Base-by-base conservation (phyloP, 2,888 invertebrate species). In the Meliscaeva auricollis region DNA sequence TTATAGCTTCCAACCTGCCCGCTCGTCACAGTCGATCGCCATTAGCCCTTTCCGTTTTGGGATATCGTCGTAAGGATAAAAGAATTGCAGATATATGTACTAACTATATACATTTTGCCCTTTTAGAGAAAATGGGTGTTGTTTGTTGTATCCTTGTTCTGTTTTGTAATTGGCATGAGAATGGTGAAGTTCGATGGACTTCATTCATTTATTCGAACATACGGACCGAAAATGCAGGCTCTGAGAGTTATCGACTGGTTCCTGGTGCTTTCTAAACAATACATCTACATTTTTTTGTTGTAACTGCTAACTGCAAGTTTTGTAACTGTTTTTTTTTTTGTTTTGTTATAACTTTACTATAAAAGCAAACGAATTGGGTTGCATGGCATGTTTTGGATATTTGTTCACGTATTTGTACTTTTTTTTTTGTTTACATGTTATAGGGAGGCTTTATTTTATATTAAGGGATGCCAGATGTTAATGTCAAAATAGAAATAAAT, bases 151-250 rank as follows among this genome's bases (percentile, higher is more conserved):
- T 66, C 54, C 32, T 72, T 44, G 46, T 9, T 64, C 1, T 66
- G 54, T 74, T 62, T 32, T 32, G 13, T 35, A 46, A 44, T 66
- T 54, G 20, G 44, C n/a, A 17, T 15, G 22, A 44, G 38, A 60
- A 58, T 74, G 41, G 38, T 48, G 22, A 74, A 75, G 83, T 83
- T 79, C 83, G 79, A 79, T 70, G 79, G 79, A 83, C 83, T 83
- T 69, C 26, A 66, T 64, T 74, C 73, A 70, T 83, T 69, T 74
- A 74, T 78, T 69, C 13, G 20, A 77, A 69, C 73, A 56, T 35
- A 60, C 68, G 77, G 38, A 77, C 30, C 15, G 38, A 68, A 68
- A 41, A 38, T 46, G 41, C 58, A 38, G 38, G 35, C 58, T 9
- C 32, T 20, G 17, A 62, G 68, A 69, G 68, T 56, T 75, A 75